Conservation (phyloP, 1,140 invertebrate genomes). For the Drosophila subpulchrella region DNA sequence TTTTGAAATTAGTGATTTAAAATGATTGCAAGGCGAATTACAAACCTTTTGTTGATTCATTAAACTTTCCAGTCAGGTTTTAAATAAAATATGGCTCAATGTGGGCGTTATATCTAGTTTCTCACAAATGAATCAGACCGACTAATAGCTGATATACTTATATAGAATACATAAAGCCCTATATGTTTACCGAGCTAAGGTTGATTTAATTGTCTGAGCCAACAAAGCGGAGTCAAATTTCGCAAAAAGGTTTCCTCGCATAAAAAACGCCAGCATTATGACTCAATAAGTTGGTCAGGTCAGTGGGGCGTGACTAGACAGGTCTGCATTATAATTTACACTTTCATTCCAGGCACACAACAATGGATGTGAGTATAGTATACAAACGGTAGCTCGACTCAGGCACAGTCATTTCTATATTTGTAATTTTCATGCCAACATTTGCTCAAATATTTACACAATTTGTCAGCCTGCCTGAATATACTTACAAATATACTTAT, state of each 20-base stretch:
- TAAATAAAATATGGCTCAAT: not conserved
- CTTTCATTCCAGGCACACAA: slow-evolving; percentile 26
- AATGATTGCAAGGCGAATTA: too few relatives aligned
- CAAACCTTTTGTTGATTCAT: not conserved
- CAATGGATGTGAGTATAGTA: slow-evolving; percentile 25
- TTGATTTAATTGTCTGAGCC: slow-evolving; percentile 13
- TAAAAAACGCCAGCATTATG: slow-evolving; percentile 29
- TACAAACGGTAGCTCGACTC: slow-evolving; percentile 3
- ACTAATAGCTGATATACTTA: not conserved
- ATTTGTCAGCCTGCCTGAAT: slow-evolving; percentile 32
- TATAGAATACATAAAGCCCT: not conserved
- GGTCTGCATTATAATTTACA: slow-evolving; percentile 40
- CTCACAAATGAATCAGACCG: not conserved
- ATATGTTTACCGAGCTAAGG: slow-evolving; percentile 7
- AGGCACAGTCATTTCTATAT: slow-evolving; percentile 35
- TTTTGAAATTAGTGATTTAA: not conserved
- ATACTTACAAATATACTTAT: not conserved
- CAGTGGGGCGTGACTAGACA: slow-evolving; percentile 49
- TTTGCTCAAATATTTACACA: slow-evolving; percentile 61
- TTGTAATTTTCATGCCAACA: slow-evolving; percentile 37
- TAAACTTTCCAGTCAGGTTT: not conserved
- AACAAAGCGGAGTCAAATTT: slow-evolving; percentile 32
- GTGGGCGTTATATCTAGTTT: slow-evolving; percentile 4
- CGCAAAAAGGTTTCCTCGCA: slow-evolving; percentile 29
- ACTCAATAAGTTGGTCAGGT: slow-evolving; percentile 44